phyloP scores from a whole-genome alignment of 2,113 vertebrate genomes.

The Takifugu flavidus region DNA sequence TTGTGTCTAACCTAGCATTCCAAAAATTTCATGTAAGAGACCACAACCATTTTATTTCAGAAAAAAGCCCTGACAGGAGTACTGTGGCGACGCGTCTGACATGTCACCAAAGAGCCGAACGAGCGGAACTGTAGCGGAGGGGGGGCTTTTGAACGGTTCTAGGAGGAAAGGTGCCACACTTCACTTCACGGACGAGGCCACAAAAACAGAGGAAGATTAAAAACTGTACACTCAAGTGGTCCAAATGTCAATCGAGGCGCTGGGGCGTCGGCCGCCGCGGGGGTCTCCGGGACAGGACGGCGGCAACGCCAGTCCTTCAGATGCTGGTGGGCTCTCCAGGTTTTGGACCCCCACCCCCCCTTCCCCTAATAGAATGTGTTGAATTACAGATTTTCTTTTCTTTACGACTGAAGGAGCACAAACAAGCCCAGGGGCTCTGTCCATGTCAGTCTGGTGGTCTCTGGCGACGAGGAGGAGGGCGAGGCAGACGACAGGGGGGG shows the following conservation, averaged over 20 bases:
- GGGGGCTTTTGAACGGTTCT: slow-evolving; percentile 8
- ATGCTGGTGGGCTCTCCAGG: slow-evolving; percentile 23
- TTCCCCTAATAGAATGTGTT: slow-evolving; percentile 35
- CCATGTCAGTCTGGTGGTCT: slow-evolving; percentile 62
- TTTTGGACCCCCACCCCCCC: slow-evolving; percentile 10
- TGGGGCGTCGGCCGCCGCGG: slow-evolving; percentile 43
- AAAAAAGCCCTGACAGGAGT: slow-evolving; percentile 59
- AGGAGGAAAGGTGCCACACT: slow-evolving; percentile 30
- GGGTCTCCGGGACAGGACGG: slow-evolving; percentile 49
- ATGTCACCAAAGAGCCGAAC: slow-evolving; percentile 35
- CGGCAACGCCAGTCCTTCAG: slow-evolving; percentile 34
- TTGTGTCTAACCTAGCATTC: slow-evolving; percentile 50
- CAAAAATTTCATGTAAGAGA: slow-evolving; percentile 65
- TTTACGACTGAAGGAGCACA: slow-evolving; percentile 28
- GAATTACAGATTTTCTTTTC: slow-evolving; percentile 22
- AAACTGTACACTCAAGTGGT: slow-evolving; percentile 58
- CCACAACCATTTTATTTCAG: slow-evolving; percentile 58
- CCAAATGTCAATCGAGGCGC: slow-evolving; percentile 48
- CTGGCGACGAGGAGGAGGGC: slow-evolving; percentile 4
- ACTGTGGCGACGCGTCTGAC: slow-evolving; percentile 39
- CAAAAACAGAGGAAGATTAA: slow-evolving; percentile 19
- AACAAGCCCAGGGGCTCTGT: slow-evolving; percentile 41
- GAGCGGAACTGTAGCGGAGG: background rate
- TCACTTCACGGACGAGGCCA: slow-evolving; percentile 48
- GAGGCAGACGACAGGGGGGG: slow-evolving; percentile 2